Evolutionary conservation across 2,113 vertebrate genomes (phyloP).

Genomic region (Trinectes maculatus): DNA sequence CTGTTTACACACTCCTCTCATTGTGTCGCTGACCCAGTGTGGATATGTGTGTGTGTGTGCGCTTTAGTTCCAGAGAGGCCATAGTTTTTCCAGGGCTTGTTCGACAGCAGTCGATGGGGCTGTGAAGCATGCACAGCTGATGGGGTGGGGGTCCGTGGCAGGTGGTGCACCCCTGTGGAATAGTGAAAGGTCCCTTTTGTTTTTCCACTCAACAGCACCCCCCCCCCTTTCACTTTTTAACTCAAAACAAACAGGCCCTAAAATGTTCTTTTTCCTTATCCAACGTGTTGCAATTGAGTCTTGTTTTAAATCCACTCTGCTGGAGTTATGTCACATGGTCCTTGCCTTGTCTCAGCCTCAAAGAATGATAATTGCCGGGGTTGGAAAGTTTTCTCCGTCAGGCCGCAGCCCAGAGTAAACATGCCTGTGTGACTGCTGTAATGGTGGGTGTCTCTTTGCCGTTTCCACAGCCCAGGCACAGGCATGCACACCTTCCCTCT

Average conservation of each 20-base stretch:
- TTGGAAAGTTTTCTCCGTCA: conserved; percentile 78
- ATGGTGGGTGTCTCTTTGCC: conserved; percentile 75
- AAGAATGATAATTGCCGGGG: conserved; percentile 82
- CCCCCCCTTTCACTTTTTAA: conserved; percentile 14
- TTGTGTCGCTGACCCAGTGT: conserved; percentile 58
- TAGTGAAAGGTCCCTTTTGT: conserved; percentile 53
- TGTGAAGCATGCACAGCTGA: conserved; percentile 47
- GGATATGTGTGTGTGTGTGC: conserved; percentile 22
- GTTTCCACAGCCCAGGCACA: conserved; percentile 77
- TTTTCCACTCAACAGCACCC: conserved; percentile 14
- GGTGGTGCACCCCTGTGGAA: conserved; percentile 46
- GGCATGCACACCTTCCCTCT: conserved; percentile 75
- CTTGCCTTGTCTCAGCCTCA: conserved; percentile 72
- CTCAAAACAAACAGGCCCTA: neutral
- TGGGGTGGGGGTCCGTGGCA: conserved; percentile 24
- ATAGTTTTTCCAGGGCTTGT: conserved; percentile 66
- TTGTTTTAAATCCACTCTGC: conserved; percentile 41
- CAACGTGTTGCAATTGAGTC: conserved; percentile 10
- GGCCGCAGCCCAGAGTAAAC: conserved; percentile 82
- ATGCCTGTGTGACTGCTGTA: conserved; percentile 80
- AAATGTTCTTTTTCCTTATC: conserved; percentile 32
- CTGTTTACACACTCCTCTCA: conserved; percentile 71
- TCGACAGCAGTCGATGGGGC: conserved; percentile 46
- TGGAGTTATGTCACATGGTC: conserved; percentile 74
- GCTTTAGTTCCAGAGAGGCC: conserved; percentile 51